These are phyloP conservation scores for Gallirallus australis DNA, from an alignment of 2,797 vertebrate genomes.

Conservation along the genomic window DNA sequence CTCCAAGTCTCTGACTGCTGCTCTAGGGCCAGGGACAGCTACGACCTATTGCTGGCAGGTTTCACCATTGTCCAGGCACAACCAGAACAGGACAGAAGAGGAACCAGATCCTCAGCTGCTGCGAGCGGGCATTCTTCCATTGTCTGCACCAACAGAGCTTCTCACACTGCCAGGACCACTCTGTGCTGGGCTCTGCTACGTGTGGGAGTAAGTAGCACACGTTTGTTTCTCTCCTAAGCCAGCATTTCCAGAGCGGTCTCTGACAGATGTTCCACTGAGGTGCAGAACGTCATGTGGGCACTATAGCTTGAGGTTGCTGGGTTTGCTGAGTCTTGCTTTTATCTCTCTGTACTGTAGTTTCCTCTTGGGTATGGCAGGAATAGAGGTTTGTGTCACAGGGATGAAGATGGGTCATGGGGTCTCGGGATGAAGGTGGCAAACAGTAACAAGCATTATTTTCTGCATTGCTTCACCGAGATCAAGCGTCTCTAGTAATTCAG, in stretches of 20 bases:
- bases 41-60: background rate
- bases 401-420: background rate
- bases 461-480: background rate
- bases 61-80: background rate
- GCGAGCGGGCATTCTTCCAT: conserved; percentile 10
- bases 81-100: conserved; percentile 3
- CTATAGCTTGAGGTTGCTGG: background rate
- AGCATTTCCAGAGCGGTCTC: background rate
- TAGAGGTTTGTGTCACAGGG: background rate
- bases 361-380: background rate
- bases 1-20: background rate
- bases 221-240: background rate
- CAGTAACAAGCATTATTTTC: background rate
- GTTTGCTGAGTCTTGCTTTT: background rate
- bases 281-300: background rate
- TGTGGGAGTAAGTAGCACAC: background rate
- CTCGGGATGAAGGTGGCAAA: background rate
- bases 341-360: background rate
- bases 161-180: background rate
- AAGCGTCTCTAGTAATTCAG: background rate
- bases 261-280: background rate
- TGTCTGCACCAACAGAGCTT: conserved; percentile 12
- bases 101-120: conserved; percentile 27
- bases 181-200: background rate
- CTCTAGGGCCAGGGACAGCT: background rate